A percentile compares a stretch with the other conserved stretches of the same genome.
Conservation (phyloP, 2,113 vertebrate species). For the Pterocles orientalis region DNA sequence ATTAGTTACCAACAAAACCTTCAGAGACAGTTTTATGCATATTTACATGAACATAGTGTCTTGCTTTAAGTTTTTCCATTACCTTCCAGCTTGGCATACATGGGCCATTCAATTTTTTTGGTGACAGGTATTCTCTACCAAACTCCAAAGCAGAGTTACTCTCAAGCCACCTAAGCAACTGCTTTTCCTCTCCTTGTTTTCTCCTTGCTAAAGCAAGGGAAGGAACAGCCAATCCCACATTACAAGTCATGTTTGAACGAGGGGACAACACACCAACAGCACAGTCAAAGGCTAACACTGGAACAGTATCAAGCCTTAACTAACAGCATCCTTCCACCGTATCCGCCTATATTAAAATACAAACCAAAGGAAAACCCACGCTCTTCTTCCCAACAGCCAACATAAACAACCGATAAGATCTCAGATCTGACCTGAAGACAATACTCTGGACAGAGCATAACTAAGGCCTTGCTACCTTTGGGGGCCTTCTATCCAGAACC, state of each 20-base stretch:
- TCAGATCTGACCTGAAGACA: background rate
- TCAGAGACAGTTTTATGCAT: background rate
- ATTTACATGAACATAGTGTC: background rate
- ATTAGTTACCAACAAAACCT: background rate
- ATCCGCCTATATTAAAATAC: background rate
- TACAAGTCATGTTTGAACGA: background rate
- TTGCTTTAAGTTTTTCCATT: background rate
- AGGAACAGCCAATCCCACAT: background rate
- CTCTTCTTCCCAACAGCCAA: background rate
- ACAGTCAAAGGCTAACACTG: background rate
- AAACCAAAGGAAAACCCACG: background rate
- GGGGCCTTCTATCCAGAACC: background rate
- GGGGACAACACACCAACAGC: background rate
- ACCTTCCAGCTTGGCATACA: background rate
- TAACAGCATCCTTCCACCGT: background rate
- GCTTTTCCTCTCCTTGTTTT: background rate
- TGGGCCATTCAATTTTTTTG: background rate
- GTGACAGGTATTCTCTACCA: background rate
- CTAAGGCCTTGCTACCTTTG: background rate
- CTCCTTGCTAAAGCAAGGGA: constrained; percentile 5
- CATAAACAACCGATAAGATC: background rate
- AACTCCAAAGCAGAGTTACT: background rate
- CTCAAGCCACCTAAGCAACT: background rate
- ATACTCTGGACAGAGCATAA: background rate
- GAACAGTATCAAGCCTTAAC: background rate